Evolutionary conservation across 2,113 vertebrate species (phyloP).

Genomic region (Rutilus rutilus): DNA sequence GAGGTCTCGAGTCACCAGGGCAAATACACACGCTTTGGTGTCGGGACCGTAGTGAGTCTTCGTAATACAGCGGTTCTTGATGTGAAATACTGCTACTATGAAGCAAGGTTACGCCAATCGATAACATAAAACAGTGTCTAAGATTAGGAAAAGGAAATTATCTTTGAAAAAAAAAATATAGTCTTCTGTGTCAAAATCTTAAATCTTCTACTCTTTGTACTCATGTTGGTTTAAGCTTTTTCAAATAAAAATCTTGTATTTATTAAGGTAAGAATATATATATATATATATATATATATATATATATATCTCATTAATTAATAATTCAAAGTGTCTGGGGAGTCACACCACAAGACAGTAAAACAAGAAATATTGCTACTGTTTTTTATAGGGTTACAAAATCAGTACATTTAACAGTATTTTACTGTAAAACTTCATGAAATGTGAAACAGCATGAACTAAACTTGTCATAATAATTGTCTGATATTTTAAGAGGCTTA

Average conservation of each 20-base stretch:
- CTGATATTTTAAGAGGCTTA: background rate
- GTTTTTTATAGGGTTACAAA: too few species aligned
- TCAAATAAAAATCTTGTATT: too few species aligned
- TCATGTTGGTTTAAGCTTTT: background rate
- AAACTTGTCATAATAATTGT: background rate
- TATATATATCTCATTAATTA: too few species aligned
- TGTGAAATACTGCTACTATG: background rate
- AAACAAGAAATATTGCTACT: too few species aligned
- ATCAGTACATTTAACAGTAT: too few species aligned
- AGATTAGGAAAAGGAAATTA: background rate
- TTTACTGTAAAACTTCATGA: too few species aligned
- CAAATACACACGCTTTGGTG: background rate
- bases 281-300: too few species aligned
- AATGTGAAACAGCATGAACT: background rate
- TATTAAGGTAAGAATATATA: too few species aligned
- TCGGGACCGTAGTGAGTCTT: background rate
- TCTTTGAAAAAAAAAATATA: background rate
- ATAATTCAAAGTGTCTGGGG: background rate
- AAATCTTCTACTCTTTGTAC: background rate
- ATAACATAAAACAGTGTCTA: background rate
- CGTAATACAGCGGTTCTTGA: background rate
- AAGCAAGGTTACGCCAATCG: background rate
- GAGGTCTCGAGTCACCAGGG: slow-evolving; percentile 34
- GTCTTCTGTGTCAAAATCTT: background rate
- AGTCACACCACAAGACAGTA: background rate